These are phyloP conservation scores for Mycalesis mineus DNA, from an alignment of 2,888 invertebrate species.

Conservation along the genomic window DNA sequence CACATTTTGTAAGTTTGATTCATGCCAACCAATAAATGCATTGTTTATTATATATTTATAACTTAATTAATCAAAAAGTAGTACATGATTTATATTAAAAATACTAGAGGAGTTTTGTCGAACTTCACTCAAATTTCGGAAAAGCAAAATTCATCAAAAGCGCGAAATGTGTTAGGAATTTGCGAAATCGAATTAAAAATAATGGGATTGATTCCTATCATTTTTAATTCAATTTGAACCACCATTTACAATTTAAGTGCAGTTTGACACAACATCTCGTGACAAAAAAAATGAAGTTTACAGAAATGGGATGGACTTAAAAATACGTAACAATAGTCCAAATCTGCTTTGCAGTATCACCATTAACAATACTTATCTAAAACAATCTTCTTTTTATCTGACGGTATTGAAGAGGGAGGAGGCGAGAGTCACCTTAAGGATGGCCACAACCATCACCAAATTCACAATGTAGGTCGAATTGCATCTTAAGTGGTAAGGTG, in stretches of 20 bases:
- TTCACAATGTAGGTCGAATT: slow-evolving; percentile 79
- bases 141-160: slow-evolving; percentile 58
- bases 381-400: slow-evolving; percentile 69
- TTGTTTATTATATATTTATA: slow-evolving; percentile 6
- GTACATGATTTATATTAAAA: slow-evolving; percentile 19
- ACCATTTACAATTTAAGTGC: slow-evolving; percentile 76
- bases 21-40: slow-evolving; percentile 19
- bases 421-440: slow-evolving; percentile 72
- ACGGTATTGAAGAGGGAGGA: slow-evolving; percentile 75
- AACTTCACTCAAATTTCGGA: slow-evolving; percentile 71
- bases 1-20: slow-evolving; percentile 14
- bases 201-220: slow-evolving; percentile 31
- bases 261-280: slow-evolving; percentile 76
- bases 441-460: slow-evolving; percentile 74
- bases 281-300: slow-evolving; percentile 37
- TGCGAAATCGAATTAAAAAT: slow-evolving; percentile 45
- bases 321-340: slow-evolving; percentile 75
- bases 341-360: slow-evolving; percentile 75
- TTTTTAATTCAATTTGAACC: slow-evolving; percentile 53
- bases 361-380: slow-evolving; percentile 72
- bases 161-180: slow-evolving; percentile 49
- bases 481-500: slow-evolving; percentile 78
- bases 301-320: slow-evolving; percentile 66
- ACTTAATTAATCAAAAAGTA: slow-evolving; percentile 14
- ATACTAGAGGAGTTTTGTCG: slow-evolving; percentile 54